Conservation (phyloP, 2,797 vertebrate species). For the Pipistrellus pygmaeus region DNA sequence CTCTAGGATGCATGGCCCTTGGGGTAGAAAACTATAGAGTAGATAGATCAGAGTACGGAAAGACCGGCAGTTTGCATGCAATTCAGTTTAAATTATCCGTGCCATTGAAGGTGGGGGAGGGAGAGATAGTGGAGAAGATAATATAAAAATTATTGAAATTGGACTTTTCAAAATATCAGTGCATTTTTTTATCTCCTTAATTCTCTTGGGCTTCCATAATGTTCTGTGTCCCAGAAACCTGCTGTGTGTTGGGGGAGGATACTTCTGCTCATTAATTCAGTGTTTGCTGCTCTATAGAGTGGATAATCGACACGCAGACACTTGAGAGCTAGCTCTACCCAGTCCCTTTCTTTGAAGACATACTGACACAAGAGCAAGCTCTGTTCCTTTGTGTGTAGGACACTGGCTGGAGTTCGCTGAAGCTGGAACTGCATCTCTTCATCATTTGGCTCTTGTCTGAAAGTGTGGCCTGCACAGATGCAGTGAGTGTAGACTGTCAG, state of each 20-base stretch:
- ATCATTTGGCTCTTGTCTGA: constrained; percentile 30
- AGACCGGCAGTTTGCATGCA: not conserved
- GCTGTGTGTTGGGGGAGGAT: not conserved
- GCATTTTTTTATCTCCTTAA: constrained; percentile 25
- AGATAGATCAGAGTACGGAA: not conserved
- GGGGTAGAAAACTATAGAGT: not conserved
- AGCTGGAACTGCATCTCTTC: not conserved
- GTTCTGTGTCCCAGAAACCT: constrained; percentile 6
- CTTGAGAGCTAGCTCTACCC: not conserved
- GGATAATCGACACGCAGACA: not conserved
- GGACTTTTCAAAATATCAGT: not conserved
- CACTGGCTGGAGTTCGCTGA: not conserved
- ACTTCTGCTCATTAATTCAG: not conserved
- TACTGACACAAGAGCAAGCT: not conserved
- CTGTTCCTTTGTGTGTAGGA: not conserved
- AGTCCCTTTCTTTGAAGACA: not conserved
- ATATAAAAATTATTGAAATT: constrained; percentile 31
- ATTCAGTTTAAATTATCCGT: not conserved
- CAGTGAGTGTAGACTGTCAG: not conserved
- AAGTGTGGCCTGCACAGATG: constrained; percentile 25
- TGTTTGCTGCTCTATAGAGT: not conserved
- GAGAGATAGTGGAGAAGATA: not conserved
- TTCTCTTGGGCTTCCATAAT: not conserved
- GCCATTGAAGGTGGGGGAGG: not conserved
- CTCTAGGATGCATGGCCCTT: not conserved